These are phyloP conservation scores for Bombus pyrosoma DNA, from an alignment of 1,140 invertebrate genomes.

Conservation along the genomic window DNA sequence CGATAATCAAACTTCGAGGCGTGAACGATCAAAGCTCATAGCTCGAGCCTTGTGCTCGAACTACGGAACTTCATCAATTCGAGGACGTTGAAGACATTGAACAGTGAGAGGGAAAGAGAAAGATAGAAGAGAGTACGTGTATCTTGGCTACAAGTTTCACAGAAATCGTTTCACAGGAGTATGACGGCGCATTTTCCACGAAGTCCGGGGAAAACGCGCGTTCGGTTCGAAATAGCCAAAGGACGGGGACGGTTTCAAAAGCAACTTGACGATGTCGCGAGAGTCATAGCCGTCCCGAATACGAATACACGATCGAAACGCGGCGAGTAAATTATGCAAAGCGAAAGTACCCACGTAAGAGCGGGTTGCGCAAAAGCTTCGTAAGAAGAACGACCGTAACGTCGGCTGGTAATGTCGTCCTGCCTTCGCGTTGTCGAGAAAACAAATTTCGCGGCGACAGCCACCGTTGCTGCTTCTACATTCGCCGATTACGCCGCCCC, in stretches of 20 bases:
- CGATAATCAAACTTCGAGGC: not conserved
- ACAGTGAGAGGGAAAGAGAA: not conserved
- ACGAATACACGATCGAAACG: conserved; percentile 68
- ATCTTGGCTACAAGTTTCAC: not conserved
- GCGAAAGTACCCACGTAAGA: conserved; percentile 71
- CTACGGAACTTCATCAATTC: not conserved
- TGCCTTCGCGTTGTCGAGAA: conserved; percentile 47
- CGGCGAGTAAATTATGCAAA: conserved; percentile 70
- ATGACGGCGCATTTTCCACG: not conserved
- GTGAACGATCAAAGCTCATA: not conserved
- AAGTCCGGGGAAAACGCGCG: not conserved
- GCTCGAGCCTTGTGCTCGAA: not conserved
- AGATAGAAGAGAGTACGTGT: not conserved
- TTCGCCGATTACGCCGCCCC: not conserved
- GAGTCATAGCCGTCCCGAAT: conserved; percentile 61
- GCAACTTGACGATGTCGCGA: conserved; percentile 56
- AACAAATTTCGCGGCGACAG: conserved; percentile 31
- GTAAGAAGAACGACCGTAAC: conserved; percentile 68
- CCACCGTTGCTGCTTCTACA: conserved; percentile 1
- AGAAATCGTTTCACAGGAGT: not conserved
- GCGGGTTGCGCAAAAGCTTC: conserved; percentile 64
- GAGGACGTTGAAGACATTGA: not conserved
- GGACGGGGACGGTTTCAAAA: conserved; percentile 43
- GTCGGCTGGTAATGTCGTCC: conserved; percentile 55
- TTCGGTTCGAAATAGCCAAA: not conserved